A percentile compares a stretch with the other conserved stretches of the same genome.
Conservation (phyloP, 2,113 vertebrate species). For the Gobio gobio region DNA sequence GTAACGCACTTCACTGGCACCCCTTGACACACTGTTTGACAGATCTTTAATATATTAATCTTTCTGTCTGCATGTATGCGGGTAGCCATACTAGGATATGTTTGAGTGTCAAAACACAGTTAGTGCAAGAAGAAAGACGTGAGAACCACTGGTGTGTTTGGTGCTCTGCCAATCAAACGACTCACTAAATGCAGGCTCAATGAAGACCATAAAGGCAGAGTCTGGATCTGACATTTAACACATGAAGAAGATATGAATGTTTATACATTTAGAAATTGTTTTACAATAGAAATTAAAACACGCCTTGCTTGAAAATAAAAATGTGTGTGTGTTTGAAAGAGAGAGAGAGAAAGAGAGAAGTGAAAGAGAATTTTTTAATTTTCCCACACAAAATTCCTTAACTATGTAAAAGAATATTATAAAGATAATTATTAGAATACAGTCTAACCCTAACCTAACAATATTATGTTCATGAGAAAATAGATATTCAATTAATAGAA, state of each 20-base stretch:
- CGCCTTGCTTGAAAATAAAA: too few species aligned
- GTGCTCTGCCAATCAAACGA: background rate
- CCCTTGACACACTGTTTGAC: slow-evolving; percentile 14
- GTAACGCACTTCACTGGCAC: slow-evolving; percentile 44
- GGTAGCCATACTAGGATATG: background rate
- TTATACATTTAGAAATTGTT: too few species aligned
- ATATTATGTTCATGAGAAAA: too few species aligned
- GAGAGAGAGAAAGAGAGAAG: too few species aligned
- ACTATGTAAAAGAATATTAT: too few species aligned
- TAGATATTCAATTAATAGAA: too few species aligned
- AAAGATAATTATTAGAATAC: too few species aligned
- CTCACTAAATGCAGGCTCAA: background rate
- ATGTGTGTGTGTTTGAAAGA: too few species aligned
- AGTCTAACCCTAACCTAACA: too few species aligned
- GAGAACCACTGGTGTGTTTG: slow-evolving; percentile 34
- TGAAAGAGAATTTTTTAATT: too few species aligned
- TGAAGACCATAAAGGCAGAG: background rate
- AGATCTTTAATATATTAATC: slow-evolving; percentile 37
- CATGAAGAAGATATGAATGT: background rate
- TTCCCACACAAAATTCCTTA: too few species aligned
- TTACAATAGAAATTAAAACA: background rate
- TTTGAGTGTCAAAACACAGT: slow-evolving; percentile 19
- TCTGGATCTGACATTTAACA: slow-evolving; percentile 14
- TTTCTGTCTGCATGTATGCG: slow-evolving; percentile 25
- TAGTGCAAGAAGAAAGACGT: background rate